Evolutionary conservation across 2,113 vertebrate species (phyloP), one percentile per base, ranked within the genome.

Genomic region (Lycaon pictus): DNA sequence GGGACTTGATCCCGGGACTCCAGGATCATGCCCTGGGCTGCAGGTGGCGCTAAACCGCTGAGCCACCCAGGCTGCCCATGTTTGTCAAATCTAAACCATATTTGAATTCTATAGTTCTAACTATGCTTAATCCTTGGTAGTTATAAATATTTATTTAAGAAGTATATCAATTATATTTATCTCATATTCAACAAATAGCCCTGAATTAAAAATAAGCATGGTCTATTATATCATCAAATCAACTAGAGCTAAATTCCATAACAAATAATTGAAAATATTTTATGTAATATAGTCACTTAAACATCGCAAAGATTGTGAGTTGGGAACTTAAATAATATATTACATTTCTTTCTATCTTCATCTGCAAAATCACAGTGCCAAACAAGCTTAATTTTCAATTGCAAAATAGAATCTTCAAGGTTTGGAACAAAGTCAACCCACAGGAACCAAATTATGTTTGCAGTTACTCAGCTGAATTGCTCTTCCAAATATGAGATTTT

Each of bases 401-500:
- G 29, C 76, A 94, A 93, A 92, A 93, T 95, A 32, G 27, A 85
- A 77, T 81, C 58, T 65, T 96, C 51, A 15, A 85, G n/a, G 51
- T 81, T 93, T 92, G 43, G 69, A 91, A 94, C 27, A 85, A 67
- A 51, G 23, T 82, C 83, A 96, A 60, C 19, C 51, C 58, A 77
- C 17, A 81, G 43, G 56, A 97, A 93, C 17, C 22, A 95, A 89
- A 88, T 93, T 93, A 92, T 93, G 10, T 95, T 97, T 95, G 71
- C 37, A 17, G 25, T 96, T 94, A 35, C 48, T 96, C 53, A 72
- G 29, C 16, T 84, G 56, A 90, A 90, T 37, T 76, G 27, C 25
- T 97, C 29, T 79, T 95, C 79, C 67, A 92, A 93, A 82, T 93
- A 95, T 63, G 58, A 95, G 37, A 86, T 90, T 96, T 97, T 92